These are phyloP conservation scores for Tachina grossa DNA, from an alignment of 2,888 invertebrate species.

Conservation along the genomic window DNA sequence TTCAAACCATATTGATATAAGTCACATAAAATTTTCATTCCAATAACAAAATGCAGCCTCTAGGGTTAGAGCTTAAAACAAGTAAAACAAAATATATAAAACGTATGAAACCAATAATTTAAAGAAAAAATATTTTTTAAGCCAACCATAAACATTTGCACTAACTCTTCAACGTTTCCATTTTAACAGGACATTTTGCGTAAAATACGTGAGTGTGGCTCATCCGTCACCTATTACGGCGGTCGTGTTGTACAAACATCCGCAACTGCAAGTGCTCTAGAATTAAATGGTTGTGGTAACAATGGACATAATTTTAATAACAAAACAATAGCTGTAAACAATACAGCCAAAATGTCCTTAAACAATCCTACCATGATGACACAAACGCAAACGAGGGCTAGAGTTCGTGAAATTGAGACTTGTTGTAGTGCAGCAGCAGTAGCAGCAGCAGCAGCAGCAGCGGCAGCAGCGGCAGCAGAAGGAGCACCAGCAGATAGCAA, in stretches of 20 bases:
- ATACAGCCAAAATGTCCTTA: constrained; percentile 77
- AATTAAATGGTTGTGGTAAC: constrained; percentile 82
- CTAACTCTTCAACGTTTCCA: constrained; percentile 77
- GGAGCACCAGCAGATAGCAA: constrained; percentile 19
- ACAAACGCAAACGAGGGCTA: constrained; percentile 77
- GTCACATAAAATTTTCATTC: neutral
- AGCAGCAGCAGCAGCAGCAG: too few relatives aligned
- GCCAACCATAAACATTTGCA: neutral
- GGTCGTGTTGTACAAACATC: constrained; percentile 88
- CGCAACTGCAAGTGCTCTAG: constrained; percentile 83
- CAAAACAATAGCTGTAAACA: constrained; percentile 79
- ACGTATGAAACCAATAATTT: neutral
- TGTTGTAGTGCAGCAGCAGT: constrained; percentile 79
- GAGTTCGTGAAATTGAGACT: constrained; percentile 79
- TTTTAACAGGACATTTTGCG: constrained; percentile 88
- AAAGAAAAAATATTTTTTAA: neutral
- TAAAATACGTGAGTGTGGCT: constrained; percentile 94
- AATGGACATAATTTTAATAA: constrained; percentile 66
- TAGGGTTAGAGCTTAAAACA: neutral
- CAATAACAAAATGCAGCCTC: neutral
- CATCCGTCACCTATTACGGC: constrained; percentile 94
- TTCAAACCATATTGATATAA: neutral
- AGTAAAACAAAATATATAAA: neutral
- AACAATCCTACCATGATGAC: constrained; percentile 81
- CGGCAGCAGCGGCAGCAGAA: constrained; percentile 16